Percentiles rank a stretch among this genome's conserved stretches.
phyloP scores from a whole-genome alignment of 92 coral and sea anemone species.

The Siderastrea radians region DNA sequence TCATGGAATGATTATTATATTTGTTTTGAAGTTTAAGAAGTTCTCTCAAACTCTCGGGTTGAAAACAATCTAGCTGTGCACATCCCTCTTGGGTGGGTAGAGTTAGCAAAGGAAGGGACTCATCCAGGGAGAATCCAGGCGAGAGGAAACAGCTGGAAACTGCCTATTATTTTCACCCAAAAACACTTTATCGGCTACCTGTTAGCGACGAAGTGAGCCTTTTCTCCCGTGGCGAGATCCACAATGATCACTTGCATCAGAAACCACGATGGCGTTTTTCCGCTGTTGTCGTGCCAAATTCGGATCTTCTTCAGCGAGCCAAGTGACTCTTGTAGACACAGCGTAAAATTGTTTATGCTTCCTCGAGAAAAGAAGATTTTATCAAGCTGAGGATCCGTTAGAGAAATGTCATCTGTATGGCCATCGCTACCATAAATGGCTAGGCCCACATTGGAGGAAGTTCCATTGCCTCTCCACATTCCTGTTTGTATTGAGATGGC shows the following conservation, averaged over 20 bases:
- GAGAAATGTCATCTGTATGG: constrained; percentile 62
- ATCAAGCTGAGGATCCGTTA: constrained; percentile 72
- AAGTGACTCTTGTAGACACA: constrained; percentile 68
- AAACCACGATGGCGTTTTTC: constrained; percentile 86
- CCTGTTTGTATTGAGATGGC: constrained; percentile 84
- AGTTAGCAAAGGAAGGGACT: too few relatives aligned
- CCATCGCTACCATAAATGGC: constrained; percentile 80
- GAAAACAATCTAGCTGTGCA: too few relatives aligned
- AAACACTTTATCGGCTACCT: constrained; percentile 14
- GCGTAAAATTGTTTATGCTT: constrained; percentile 85
- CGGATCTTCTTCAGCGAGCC: constrained; percentile 74
- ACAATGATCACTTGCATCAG: constrained; percentile 72
- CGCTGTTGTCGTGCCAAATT: constrained; percentile 91
- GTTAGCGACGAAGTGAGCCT: constrained; percentile 78
- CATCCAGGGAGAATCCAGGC: too few relatives aligned
- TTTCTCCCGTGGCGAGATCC: constrained; percentile 60
- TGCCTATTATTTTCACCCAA: too few relatives aligned
- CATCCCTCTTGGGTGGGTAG: too few relatives aligned
- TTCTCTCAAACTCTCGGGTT: too few relatives aligned
- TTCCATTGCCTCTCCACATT: constrained; percentile 92
- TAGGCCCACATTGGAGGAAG: constrained; percentile 84
- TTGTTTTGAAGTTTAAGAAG: too few relatives aligned
- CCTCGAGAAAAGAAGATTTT: constrained; percentile 87
- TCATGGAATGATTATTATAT: too few relatives aligned
- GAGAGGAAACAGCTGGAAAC: too few relatives aligned